Conservation (phyloP, 2,888 invertebrate species). For the Copidosoma aretas region DNA sequence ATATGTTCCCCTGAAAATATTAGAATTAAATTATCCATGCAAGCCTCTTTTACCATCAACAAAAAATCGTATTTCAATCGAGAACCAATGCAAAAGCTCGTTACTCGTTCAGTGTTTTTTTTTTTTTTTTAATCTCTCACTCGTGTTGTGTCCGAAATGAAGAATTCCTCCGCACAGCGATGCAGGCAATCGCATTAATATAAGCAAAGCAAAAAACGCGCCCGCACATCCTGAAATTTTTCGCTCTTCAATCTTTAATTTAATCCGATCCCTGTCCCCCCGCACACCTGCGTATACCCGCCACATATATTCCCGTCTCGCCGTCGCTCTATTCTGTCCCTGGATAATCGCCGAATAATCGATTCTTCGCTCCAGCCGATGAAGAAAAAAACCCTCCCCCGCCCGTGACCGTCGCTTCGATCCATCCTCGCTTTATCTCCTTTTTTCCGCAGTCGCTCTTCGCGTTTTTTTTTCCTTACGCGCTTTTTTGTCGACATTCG, state of each 20-base stretch:
- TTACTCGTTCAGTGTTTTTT: no score
- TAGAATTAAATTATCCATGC: no score
- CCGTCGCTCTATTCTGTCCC: neutral
- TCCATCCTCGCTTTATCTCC: conserved; percentile 10
- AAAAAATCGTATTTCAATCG: no score
- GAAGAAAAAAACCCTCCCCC: neutral
- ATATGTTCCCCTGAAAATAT: no score
- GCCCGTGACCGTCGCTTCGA: neutral
- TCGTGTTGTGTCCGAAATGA: no score
- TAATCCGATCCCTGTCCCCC: neutral
- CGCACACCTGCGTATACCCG: neutral
- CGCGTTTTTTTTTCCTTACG: no score
- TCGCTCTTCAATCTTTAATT: conserved; percentile 32
- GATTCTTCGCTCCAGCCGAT: conserved; percentile 6
- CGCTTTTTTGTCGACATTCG: no score
- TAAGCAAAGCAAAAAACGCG: neutral
- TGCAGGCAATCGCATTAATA: no score
- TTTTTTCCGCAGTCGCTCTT: neutral
- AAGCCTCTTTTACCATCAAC: no score
- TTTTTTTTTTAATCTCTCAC: no score
- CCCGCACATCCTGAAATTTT: neutral
- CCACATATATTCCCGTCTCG: neutral
- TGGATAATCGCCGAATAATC: conserved; percentile 33
- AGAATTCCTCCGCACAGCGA: no score
- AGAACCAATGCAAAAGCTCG: no score